These are phyloP conservation scores for Pterocles orientalis DNA, from an alignment of 2,113 vertebrate genomes.

Conservation along the genomic window DNA sequence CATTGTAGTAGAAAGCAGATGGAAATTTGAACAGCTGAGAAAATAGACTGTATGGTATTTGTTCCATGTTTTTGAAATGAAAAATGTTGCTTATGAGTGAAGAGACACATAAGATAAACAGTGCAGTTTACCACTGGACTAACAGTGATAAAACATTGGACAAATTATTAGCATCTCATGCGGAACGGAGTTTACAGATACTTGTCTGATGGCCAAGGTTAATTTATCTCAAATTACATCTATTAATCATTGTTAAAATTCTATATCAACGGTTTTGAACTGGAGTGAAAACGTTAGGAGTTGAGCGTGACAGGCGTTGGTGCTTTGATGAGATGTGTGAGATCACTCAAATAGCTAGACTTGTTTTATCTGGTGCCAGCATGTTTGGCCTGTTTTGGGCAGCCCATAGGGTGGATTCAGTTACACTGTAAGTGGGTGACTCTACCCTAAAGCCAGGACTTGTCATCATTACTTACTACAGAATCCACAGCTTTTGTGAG, in stretches of 20 bases:
- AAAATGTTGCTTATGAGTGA: neutral
- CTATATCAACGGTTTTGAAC: neutral
- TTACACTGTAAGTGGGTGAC: neutral
- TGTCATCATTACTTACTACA: neutral
- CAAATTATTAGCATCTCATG: neutral
- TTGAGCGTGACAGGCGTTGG: fast-evolving
- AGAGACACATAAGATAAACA: neutral
- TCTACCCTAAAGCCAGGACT: neutral
- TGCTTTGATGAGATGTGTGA: neutral
- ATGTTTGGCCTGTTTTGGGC: neutral
- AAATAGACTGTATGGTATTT: neutral
- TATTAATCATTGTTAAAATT: neutral
- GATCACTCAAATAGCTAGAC: neutral
- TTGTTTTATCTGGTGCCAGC: neutral
- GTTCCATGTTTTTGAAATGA: neutral
- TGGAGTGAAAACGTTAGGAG: neutral
- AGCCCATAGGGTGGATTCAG: neutral
- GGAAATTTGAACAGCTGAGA: neutral
- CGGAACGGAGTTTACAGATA: neutral
- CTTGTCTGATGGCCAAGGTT: neutral
- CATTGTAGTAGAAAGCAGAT: neutral
- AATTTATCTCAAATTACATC: neutral
- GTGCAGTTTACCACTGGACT: neutral
- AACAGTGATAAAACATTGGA: neutral
- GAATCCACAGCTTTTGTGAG: neutral